Evolutionary conservation across 2,888 invertebrate species (phyloP), one percentile per base, ranked within the genome.

Genomic region (Ischnus inquisitorius): DNA sequence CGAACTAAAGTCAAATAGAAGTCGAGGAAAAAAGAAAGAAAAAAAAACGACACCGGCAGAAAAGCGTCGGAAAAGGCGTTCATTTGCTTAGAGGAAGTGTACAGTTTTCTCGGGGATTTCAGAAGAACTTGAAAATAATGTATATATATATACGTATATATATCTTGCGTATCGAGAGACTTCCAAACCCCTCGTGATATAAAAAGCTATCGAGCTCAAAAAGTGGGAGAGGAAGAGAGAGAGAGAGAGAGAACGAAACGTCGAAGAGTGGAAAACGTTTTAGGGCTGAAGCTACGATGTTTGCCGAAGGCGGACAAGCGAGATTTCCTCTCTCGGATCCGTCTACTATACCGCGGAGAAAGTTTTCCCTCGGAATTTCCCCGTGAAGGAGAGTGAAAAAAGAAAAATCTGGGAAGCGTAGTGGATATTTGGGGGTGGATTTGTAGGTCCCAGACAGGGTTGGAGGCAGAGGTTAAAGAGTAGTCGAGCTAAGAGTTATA

Each of bases 401-500:
- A 28, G 14, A 28, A n/a, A 60, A 28, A 60, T 25, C 60, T 43
- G 43, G 43, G 28, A 46, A 16, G 28, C 34, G 51, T 12, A 69
- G 51, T 57, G 60, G 43, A 72, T 72, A 60, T 25, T 34, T 25
- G 68, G 48, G 39, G 74, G 34, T 75, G 51, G 51, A 51, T 25
- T 65, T 39, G 51, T 14, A 62, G 60, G 46, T 51, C 62, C 14
- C 62, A 62, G 46, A 16, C 43, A 74, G 51, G 6, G 46, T 19
- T 10, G 46, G 62, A 46, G 62, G 74, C 28, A 28, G 43, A 60
- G 46, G 60, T 34, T 74, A 60, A 74, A 62, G 57, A 43, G 62
- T 74, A 75, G 34, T 65, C 75, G 65, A 65, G 65, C 51, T 19
- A 65, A 64, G 51, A 76, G 64, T 76, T 76, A 76, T 76, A 64